A percentile compares a stretch with the other conserved stretches of the same genome.
These are phyloP conservation scores for Antigone vipio DNA, from an alignment of 2,113 vertebrate genomes.

Conservation along the genomic window DNA sequence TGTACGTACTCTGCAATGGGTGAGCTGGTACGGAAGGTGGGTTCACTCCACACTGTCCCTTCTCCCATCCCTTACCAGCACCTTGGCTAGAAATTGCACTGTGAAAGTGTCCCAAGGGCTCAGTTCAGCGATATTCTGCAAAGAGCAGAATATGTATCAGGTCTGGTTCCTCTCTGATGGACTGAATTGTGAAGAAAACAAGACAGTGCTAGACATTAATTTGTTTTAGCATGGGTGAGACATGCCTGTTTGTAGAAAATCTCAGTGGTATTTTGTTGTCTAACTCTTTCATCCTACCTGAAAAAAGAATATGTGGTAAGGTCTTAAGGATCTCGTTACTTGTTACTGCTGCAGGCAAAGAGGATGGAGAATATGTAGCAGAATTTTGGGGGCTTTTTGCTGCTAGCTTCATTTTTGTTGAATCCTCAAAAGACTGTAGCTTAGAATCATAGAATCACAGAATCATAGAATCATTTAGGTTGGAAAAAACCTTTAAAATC, in stretches of 20 bases:
- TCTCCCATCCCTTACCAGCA: background rate
- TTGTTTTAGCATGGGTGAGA: background rate
- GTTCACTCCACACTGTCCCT: background rate
- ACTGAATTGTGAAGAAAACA: background rate
- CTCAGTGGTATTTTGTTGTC: background rate
- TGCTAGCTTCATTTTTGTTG: background rate
- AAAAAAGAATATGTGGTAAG: background rate
- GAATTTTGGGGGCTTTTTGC: background rate
- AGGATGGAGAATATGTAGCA: background rate
- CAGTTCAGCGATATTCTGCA: background rate
- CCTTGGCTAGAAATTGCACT: background rate
- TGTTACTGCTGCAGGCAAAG: background rate
- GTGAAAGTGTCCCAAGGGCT: background rate
- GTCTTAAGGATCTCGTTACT: background rate
- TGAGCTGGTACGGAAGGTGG: background rate
- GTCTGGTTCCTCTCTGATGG: background rate
- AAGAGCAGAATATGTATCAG: background rate
- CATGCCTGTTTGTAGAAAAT: background rate
- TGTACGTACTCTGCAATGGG: background rate
- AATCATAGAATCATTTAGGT: background rate
- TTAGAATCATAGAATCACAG: background rate
- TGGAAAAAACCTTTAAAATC: background rate
- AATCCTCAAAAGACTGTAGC: background rate
- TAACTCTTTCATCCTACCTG: background rate
- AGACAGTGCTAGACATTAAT: background rate